phyloP scores from a whole-genome alignment of 2,888 invertebrate species.

The Pinctada fucata region DNA sequence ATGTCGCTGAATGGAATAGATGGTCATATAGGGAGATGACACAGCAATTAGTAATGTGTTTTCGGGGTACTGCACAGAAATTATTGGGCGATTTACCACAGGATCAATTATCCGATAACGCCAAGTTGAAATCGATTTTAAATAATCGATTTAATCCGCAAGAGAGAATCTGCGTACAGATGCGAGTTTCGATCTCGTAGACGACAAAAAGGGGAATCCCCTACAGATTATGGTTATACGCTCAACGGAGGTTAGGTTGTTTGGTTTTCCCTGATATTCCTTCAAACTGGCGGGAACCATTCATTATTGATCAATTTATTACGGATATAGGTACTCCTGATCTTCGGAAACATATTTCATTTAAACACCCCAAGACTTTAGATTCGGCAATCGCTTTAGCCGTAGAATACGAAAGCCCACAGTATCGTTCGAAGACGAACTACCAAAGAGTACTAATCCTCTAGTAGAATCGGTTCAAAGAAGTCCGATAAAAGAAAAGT shows the following conservation, averaged over 20 bases:
- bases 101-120: slow-evolving; percentile 6
- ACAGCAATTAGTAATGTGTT: slow-evolving; percentile 20
- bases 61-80: background rate
- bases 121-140: background rate
- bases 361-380: slow-evolving; percentile 15
- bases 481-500: background rate
- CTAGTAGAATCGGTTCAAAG: background rate
- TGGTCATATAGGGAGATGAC: slow-evolving; percentile 32
- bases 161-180: slow-evolving; percentile 18
- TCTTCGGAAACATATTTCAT: slow-evolving; percentile 13
- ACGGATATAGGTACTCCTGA: slow-evolving; percentile 2
- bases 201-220: slow-evolving; percentile 18
- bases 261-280: slow-evolving; percentile 21
- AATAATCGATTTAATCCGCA: slow-evolving; percentile 20
- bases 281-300: slow-evolving; percentile 2
- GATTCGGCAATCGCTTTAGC: slow-evolving; percentile 25
- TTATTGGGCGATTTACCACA: background rate
- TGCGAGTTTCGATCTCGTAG: slow-evolving; percentile 23
- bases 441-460: no score
- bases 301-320: slow-evolving; percentile 24
- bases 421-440: background rate
- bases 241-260: slow-evolving; percentile 11
- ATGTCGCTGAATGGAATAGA: slow-evolving; percentile 44
- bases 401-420: slow-evolving; percentile 12
- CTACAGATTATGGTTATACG: slow-evolving; percentile 25